phyloP scores from a whole-genome alignment of 2,113 vertebrate genomes.

The Peucedramus taeniatus region DNA sequence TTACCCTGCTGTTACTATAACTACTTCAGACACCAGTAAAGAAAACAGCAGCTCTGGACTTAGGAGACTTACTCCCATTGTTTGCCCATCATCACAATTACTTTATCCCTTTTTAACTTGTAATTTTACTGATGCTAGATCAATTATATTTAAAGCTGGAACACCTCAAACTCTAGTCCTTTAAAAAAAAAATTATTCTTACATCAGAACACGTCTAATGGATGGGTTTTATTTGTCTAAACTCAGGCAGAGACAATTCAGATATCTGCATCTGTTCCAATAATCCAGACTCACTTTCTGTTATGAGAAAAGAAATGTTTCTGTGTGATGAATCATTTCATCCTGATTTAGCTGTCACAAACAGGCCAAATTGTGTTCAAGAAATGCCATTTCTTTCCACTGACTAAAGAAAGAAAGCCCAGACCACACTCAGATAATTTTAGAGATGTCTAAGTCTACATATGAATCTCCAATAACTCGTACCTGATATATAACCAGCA shows the following conservation, averaged over 20 bases:
- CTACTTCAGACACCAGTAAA: not conserved
- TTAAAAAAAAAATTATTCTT: not conserved
- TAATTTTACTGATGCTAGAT: not conserved
- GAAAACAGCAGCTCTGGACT: not conserved
- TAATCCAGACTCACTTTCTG: not conserved
- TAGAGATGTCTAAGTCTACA: not conserved
- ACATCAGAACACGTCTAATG: not conserved
- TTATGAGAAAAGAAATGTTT: not conserved
- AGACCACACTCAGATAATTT: not conserved
- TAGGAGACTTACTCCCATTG: not conserved
- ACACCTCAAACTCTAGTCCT: not conserved
- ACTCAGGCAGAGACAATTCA: not conserved
- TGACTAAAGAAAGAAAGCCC: not conserved
- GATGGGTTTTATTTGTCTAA: not conserved
- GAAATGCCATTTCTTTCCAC: not conserved
- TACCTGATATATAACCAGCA: not conserved
- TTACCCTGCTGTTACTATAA: not conserved
- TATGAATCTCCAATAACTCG: not conserved
- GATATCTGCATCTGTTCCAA: not conserved
- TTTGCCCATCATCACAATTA: not conserved
- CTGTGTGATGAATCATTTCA: not conserved
- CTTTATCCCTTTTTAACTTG: not conserved
- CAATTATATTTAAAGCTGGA: not conserved
- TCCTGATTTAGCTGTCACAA: not conserved
- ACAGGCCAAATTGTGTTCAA: not conserved